Percentiles rank a stretch among this genome's conserved stretches.
Evolutionary conservation across 2,888 invertebrate species (phyloP).

Genomic region (Lucinisca nassula): DNA sequence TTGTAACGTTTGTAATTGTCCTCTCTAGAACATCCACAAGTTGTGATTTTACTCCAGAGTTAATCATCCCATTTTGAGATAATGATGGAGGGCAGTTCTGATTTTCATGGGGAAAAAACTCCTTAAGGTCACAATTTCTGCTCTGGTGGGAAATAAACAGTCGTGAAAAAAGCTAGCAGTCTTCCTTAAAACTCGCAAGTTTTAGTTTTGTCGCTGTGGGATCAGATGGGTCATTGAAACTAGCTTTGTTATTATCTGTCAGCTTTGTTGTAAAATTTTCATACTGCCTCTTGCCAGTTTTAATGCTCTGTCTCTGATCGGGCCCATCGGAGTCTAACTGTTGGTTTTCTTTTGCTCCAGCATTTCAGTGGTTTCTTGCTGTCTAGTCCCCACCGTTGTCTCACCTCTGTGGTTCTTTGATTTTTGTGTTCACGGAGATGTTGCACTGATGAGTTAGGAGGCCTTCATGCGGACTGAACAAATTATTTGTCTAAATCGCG

Average conservation of each 20-base stretch:
- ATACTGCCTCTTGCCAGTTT: constrained; percentile 1
- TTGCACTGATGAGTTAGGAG: too few relatives aligned
- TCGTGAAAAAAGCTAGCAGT: constrained; percentile 5
- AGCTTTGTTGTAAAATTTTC: constrained; percentile 11
- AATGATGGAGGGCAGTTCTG: not conserved
- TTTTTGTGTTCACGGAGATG: too few relatives aligned
- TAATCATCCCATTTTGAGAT: not conserved
- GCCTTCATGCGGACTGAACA: too few relatives aligned
- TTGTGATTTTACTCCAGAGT: not conserved
- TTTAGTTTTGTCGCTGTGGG: not conserved
- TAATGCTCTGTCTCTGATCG: too few relatives aligned
- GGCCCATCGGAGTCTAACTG: too few relatives aligned
- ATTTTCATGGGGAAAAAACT: constrained; percentile 21
- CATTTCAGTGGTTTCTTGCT: too few relatives aligned
- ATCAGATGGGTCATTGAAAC: not conserved
- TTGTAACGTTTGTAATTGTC: too few relatives aligned
- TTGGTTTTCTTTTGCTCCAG: too few relatives aligned
- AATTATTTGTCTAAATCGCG: too few relatives aligned
- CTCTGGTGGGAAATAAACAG: not conserved
- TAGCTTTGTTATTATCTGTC: not conserved
- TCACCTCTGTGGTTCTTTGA: too few relatives aligned
- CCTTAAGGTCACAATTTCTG: not conserved
- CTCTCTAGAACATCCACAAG: too few relatives aligned
- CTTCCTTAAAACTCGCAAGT: not conserved
- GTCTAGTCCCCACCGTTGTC: too few relatives aligned